phyloP scores from a whole-genome alignment of 2,797 vertebrate genomes.

The Karalla daura region DNA sequence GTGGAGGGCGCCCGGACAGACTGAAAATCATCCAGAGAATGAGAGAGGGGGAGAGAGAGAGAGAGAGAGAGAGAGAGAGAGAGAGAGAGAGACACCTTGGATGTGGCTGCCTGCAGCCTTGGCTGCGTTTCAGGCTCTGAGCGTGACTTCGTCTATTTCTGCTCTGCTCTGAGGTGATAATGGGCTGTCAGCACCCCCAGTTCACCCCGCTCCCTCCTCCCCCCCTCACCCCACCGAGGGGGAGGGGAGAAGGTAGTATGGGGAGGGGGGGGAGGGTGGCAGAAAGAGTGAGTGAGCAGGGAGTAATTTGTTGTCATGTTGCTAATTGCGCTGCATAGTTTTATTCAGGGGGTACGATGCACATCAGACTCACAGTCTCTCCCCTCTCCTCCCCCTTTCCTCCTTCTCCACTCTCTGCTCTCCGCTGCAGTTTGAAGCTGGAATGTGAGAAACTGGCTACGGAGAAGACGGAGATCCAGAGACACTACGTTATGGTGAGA shows the following conservation, averaged over 20 bases:
- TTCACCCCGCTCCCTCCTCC: conserved; percentile 53
- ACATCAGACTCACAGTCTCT: conserved; percentile 17
- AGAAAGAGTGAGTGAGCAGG: conserved; percentile 23
- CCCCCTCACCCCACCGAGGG: conserved; percentile 16
- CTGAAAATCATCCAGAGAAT: conserved; percentile 55
- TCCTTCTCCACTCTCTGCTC: background rate
- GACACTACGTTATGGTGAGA: conserved; percentile 97
- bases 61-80: conserved; percentile 31
- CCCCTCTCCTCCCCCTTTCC: background rate
- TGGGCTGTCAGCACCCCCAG: conserved; percentile 78
- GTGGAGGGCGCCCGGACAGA: conserved; percentile 35
- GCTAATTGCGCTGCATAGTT: conserved; percentile 65
- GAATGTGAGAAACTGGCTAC: conserved; percentile 96
- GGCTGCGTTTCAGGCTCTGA: conserved; percentile 69
- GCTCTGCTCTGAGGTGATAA: conserved; percentile 79
- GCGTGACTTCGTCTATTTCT: conserved; percentile 80
- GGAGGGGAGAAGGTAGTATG: conserved; percentile 16
- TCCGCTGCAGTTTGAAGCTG: conserved; percentile 88
- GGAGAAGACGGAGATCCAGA: conserved; percentile 95
- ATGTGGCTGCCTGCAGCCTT: conserved; percentile 71
- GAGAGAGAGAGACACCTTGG: conserved; percentile 50
- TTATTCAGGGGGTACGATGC: conserved; percentile 43
- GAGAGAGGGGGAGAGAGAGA: conserved; percentile 2
- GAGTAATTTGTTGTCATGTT: conserved; percentile 61
- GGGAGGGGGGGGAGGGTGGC: background rate